Base-by-base conservation (phyloP, 1,140 invertebrate species). In the Drosophila prosaltans region DNA sequence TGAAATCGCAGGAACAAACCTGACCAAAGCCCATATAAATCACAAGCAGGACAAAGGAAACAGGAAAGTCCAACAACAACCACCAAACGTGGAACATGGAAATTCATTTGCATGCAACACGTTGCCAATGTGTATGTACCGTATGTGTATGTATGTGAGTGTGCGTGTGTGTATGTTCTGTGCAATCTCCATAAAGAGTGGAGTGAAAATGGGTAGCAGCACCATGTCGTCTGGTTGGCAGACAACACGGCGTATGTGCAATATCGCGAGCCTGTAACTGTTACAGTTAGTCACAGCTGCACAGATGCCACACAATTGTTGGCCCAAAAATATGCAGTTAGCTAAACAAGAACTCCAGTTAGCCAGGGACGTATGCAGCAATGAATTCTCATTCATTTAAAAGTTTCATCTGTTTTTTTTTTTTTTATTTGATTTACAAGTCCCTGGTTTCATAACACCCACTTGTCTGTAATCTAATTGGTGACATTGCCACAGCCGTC, bases 61-160 rank as follows among this genome's bases (percentile, higher is more conserved):
- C 51, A 51, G 62, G 62, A 58, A 66, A 74, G 62, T 67, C 64
- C 66, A 61, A 73, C 79, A 69, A 30, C 59, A 69, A 30, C 59
- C 40, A 59, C 51, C 74, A 69, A 73, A 69, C 55, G 41, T 61
- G 51, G 40, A 62, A 82, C 73, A 82, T 71, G 80, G 65, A 80
- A 80, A 83, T 86, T 86, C 84, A 86, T 86, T 86, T 86, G 83
- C 83, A 86, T 86, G 66, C 83, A 86, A 86, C 83, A 86, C 83
- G 83, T 86, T 86, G 83, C 76, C 76, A 73, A 36, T 36, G 32
- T 36, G 32, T 63, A 7, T 63, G 16, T 59, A 21, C 28, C 9
- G 9, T 9, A 2, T 55, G 51, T 55, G 26, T 55, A 26, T 54
- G 51, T 54, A 6, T 54, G 51, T 54, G 51, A 32, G 54, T 55